A percentile compares a stretch with the other conserved stretches of the same genome.
phyloP scores from a whole-genome alignment of 1,140 invertebrate species.

The Eurosta solidaginis region DNA sequence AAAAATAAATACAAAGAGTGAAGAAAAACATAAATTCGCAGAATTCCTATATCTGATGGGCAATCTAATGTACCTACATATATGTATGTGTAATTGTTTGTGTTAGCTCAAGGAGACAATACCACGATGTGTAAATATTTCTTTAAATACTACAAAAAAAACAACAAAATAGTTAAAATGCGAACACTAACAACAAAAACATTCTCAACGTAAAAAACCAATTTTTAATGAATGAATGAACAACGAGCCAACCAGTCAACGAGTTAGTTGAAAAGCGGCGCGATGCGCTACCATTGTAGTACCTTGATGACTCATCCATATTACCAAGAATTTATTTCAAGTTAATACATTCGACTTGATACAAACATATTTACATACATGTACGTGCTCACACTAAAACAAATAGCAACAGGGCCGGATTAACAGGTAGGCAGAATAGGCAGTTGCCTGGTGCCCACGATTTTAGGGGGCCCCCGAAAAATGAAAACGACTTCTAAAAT shows the following conservation, averaged over 20 bases:
- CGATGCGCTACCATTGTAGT: background rate
- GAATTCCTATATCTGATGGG: no score
- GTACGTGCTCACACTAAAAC: background rate
- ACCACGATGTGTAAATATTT: background rate
- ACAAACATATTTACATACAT: no score
- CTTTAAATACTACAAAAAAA: constrained; percentile 4
- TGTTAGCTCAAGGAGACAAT: background rate
- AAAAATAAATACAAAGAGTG: no score
- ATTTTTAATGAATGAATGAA: constrained; percentile 24
- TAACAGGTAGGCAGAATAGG: no score
- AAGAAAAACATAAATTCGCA: no score
- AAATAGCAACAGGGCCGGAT: background rate
- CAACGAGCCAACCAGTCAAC: background rate
- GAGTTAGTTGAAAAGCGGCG: background rate
- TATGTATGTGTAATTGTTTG: no score
- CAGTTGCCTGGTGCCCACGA: no score
- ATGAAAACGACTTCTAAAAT: no score
- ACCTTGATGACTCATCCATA: constrained; percentile 34
- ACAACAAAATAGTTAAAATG: background rate
- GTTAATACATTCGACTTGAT: background rate
- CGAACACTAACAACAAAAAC: background rate
- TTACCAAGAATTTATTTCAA: constrained; percentile 35
- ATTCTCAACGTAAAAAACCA: background rate
- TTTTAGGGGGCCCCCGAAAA: no score
- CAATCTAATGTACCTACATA: no score